phyloP scores from a whole-genome alignment of 64 coral and sea anemone genomes.

The Montipora sp. region DNA sequence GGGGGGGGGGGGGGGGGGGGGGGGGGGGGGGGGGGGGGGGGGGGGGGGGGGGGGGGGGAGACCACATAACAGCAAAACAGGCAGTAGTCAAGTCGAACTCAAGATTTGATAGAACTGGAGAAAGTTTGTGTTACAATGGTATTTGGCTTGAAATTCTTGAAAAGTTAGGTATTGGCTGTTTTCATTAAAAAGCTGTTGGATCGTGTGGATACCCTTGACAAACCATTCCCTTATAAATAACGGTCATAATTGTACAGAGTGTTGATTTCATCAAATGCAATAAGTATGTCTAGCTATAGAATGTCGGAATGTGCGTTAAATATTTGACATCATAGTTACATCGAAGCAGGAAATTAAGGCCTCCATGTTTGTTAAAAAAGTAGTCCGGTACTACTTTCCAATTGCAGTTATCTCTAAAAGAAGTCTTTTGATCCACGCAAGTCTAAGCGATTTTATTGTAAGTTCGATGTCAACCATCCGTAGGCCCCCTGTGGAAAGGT shows the following conservation, averaged over 20 bases:
- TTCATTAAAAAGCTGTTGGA: not conserved
- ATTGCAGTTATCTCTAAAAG: not conserved
- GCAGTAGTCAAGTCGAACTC: too few relatives aligned
- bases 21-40: too few relatives aligned
- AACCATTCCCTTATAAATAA: not conserved
- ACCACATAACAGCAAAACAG: too few relatives aligned
- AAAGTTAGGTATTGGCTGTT: not conserved
- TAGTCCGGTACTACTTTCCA: not conserved
- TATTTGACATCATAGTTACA: not conserved
- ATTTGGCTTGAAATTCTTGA: not conserved
- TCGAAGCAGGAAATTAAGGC: not conserved
- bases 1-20: too few relatives aligned
- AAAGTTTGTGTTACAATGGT: not conserved
- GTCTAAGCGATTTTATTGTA: not conserved
- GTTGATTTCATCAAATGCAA: not conserved
- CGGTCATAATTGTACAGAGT: not conserved
- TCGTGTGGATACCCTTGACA: not conserved
- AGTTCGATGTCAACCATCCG: not conserved
- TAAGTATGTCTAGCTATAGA: not conserved
- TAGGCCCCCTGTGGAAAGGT: not conserved
- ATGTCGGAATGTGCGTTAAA: not conserved
- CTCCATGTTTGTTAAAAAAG: not conserved
- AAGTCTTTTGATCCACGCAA: conserved; percentile 1
- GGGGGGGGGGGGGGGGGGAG: too few relatives aligned
- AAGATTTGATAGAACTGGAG: not conserved